phyloP scores from a whole-genome alignment of 2,113 vertebrate species.

The Dascyllus trimaculatus region DNA sequence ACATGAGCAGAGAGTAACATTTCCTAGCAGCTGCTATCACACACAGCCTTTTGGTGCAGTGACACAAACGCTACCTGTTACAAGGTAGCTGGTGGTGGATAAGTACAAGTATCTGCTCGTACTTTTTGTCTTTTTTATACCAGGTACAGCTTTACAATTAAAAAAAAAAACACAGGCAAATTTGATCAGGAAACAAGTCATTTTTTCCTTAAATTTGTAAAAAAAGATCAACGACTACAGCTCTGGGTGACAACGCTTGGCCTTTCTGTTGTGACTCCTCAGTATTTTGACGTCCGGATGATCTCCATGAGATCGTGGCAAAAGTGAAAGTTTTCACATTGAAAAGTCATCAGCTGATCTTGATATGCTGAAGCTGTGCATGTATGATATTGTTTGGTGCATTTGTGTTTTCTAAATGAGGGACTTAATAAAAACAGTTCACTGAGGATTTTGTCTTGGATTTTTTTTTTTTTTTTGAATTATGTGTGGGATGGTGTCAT shows the following conservation, averaged over 20 bases:
- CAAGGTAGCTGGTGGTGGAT: conserved; percentile 63
- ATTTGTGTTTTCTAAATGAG: conserved; percentile 84
- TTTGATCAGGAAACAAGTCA: conserved; percentile 31
- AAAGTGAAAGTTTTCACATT: conserved; percentile 79
- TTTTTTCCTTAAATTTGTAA: conserved; percentile 33
- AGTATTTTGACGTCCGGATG: conserved; percentile 73
- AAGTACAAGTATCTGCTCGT: conserved; percentile 14
- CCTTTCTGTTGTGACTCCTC: conserved; percentile 77
- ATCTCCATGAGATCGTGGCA: conserved; percentile 83
- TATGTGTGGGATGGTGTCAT: conserved; percentile 61
- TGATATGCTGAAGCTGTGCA: conserved; percentile 82
- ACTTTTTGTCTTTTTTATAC: conserved; percentile 68
- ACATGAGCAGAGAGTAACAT: conserved; percentile 58
- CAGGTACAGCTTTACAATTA: conserved; percentile 50
- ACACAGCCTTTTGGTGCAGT: conserved; percentile 60
- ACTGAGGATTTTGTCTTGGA: conserved; percentile 55
- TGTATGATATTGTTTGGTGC: conserved; percentile 84
- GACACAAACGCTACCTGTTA: conserved; percentile 70
- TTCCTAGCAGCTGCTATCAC: conserved; percentile 64
- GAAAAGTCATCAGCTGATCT: conserved; percentile 83
- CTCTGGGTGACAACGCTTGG: conserved; percentile 75
- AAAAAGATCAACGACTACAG: conserved; percentile 15
- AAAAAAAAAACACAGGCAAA: conserved; percentile 17
- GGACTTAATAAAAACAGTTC: conserved; percentile 81
- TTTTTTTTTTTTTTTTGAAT: conserved; percentile 40